Percentiles rank a stretch among this genome's conserved stretches.
Evolutionary conservation across 2,888 invertebrate genomes (phyloP).

Genomic region (Zhuqinia jingwanae): DNA sequence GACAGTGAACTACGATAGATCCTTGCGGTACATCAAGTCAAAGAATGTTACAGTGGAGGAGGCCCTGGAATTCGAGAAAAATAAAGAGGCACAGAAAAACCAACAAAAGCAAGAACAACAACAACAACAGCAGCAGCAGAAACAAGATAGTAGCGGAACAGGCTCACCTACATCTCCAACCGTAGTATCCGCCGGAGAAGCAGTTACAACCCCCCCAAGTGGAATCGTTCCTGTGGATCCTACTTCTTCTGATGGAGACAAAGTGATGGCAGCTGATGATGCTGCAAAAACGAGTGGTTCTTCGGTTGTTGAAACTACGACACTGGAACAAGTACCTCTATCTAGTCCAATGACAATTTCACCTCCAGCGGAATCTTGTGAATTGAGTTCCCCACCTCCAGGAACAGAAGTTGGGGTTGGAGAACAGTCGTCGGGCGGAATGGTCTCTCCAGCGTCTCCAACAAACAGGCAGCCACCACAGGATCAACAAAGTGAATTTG

Average conservation of each 20-base stretch:
- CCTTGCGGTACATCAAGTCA: conserved; percentile 90
- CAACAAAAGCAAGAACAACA: background rate
- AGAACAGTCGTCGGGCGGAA: background rate
- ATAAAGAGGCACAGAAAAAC: conserved; percentile 66
- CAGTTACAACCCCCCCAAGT: background rate
- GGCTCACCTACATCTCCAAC: background rate
- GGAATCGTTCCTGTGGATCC: background rate
- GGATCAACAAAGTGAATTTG: conserved; percentile 4
- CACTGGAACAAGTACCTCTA: background rate
- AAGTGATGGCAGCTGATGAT: background rate
- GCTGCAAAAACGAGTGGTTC: background rate
- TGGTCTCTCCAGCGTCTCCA: conserved; percentile 2
- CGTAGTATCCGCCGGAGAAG: background rate
- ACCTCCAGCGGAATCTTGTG: no score
- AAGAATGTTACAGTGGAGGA: conserved; percentile 90
- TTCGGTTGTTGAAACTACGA: background rate
- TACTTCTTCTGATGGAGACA: background rate
- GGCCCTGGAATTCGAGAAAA: conserved; percentile 83
- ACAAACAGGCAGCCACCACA: conserved; percentile 20
- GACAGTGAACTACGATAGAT: conserved; percentile 93
- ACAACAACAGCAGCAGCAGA: conserved; percentile 12
- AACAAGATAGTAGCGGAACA: background rate
- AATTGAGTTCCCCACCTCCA: background rate
- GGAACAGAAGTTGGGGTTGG: background rate
- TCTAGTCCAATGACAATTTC: background rate